Evolutionary conservation across 2,797 vertebrate species (phyloP), one percentile per base, ranked within the genome.

Genomic region (Acipenser ruthenus): DNA sequence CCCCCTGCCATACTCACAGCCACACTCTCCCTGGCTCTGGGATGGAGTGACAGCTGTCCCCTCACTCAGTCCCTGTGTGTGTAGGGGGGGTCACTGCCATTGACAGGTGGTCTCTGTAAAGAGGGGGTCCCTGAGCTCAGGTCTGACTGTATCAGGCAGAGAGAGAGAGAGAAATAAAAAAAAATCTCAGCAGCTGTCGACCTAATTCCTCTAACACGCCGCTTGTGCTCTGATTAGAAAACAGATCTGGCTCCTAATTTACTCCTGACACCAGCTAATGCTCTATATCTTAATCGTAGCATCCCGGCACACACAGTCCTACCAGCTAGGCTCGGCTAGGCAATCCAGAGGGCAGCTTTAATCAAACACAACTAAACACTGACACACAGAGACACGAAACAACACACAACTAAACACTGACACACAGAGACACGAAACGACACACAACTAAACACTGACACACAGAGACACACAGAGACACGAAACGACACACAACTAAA

Each of bases 161-260:
- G 76, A 79, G 82, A 77, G 7, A 52, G 70, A 69, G 49, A 55
- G 63, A 49, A 58, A 59, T 62, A 82, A 84, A 83, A 84, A 84
- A 83, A 84, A 78, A 81, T 83, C 87, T 84, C 83, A 92, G 93
- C 94, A 95, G 92, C 93, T 95, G 94, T 93, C 91, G 89, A 87
- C 91, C 90, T 95, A 93, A 94, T 95, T 95, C 91, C 89, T 91
- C 89, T 91, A 94, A 93, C 91, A 90, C 90, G 90, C 89, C 88
- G 93, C 92, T 94, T 93, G 93, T 94, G 94, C 92, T 94, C 94
- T 93, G 93, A 94, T 95, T 95, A 95, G 93, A 93, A 94, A 95
- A 95, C 93, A 93, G 93, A 94, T 93, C 93, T 94, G 90, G 90
- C 89, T 90, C 91, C 92, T 90, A 92, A 90, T 93, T 95, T 93